Base-by-base conservation (phyloP, 1,140 invertebrate species). In the Lepidurus packardi region DNA sequence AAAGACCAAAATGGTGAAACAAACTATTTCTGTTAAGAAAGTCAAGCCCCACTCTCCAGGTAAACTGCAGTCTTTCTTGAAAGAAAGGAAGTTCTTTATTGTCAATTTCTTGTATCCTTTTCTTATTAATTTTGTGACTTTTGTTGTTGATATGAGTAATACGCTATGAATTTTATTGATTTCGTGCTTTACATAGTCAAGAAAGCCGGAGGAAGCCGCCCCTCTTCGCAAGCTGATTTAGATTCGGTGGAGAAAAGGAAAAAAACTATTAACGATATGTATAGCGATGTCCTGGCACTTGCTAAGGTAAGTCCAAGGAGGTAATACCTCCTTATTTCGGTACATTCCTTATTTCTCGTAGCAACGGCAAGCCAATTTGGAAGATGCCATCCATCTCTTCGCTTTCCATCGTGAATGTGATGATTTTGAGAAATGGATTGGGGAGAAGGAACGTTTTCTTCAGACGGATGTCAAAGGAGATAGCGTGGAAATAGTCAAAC, bases 351-450 rank as follows among this genome's bases (percentile, higher is more conserved):
- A 78, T 11, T 78, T 44, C 11, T 77, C 73, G 3, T 85, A 89
- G 74, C 89, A 90, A 74, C 88, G 97, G 1, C 91, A 93, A 80
- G 89, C 91, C 0, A 89, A 96, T 43, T 87, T 99, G 10, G 94
- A 96, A 81, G 97, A 98, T 84, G 92, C 96, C 0, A 96, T 98
- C 78, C 90, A 93, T 80, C 86, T 99, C 21, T 98, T 95, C 85
- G 92, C 92, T 43, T 98, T 98, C 87, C 97, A 96, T 85, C 89
- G 93, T n/a, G 96, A 99, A 84, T 99, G 97, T 86, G 95, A 98
- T 83, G 96, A 98, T 84, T 98, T 99, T 85, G 96, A 98, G 85
- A 92, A 92, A 80, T 99, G 97, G 97, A 97, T 98, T 83, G 92
- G 92, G 82, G 96, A 98, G 78, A 98, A 97, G 84, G 94, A 97